These are phyloP conservation scores for Nemurella pictetii DNA, from an alignment of 2,888 invertebrate species.

Conservation along the genomic window DNA sequence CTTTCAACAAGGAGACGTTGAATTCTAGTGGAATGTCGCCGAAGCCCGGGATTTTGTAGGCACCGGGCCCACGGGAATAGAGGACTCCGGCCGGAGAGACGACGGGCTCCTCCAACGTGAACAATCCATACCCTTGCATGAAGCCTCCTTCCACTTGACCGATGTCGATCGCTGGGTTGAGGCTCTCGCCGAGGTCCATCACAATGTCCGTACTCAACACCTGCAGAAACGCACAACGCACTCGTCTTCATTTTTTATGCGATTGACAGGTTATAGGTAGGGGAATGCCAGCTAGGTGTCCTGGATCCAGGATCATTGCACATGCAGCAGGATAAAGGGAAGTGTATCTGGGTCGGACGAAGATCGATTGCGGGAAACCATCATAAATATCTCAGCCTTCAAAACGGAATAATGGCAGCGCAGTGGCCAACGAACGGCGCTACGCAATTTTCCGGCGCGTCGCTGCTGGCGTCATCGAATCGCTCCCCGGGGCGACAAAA, in stretches of 20 bases:
- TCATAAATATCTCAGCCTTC: neutral
- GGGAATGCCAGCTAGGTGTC: neutral
- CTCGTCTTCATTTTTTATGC: neutral
- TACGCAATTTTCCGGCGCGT: neutral
- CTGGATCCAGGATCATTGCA: neutral
- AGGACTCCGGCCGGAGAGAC: conserved; percentile 82
- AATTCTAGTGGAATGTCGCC: conserved; percentile 90
- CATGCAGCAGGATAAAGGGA: neutral
- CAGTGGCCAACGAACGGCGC: neutral
- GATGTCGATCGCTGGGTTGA: conserved; percentile 96
- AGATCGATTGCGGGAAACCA: neutral
- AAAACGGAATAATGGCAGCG: neutral
- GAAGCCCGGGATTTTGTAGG: conserved; percentile 92
- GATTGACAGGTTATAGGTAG: neutral
- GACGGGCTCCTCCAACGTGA: conserved; percentile 86
- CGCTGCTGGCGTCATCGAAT: neutral
- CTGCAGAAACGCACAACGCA: conserved; percentile 48
- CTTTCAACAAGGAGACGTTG: conserved; percentile 88
- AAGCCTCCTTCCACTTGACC: conserved; percentile 97
- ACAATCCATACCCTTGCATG: conserved; percentile 91
- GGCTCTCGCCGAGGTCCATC: conserved; percentile 93
- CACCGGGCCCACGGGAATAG: conserved; percentile 86
- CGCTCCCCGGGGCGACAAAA: neutral
- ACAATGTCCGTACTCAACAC: conserved; percentile 89
- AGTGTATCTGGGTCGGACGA: neutral